These are phyloP conservation scores for Amaurobius ferox DNA, from an alignment of 2,888 invertebrate species.

Conservation along the genomic window DNA sequence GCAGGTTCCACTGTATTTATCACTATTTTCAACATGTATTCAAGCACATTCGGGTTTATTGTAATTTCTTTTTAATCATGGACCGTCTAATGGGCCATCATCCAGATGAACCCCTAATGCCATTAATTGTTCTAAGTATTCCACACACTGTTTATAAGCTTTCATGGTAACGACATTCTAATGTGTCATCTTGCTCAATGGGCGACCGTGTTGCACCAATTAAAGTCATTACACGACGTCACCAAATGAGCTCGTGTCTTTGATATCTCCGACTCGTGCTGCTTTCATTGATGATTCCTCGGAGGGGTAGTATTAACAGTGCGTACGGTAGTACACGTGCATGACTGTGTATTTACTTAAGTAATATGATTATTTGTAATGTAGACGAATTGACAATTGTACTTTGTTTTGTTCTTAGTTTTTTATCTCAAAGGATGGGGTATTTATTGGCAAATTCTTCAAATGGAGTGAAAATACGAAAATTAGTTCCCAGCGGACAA, in stretches of 20 bases:
- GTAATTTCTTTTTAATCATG: constrained; percentile 16
- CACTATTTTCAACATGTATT: too few relatives aligned
- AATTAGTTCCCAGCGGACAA: too few relatives aligned
- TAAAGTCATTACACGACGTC: constrained; percentile 68
- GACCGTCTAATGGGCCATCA: neutral
- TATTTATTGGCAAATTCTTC: too few relatives aligned
- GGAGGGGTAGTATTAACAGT: neutral
- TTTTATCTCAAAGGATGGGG: too few relatives aligned
- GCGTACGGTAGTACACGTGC: neutral
- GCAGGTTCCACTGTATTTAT: too few relatives aligned
- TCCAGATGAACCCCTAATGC: neutral
- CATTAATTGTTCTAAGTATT: constrained; percentile 7
- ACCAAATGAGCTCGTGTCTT: constrained; percentile 66
- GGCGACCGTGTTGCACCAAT: constrained; percentile 56
- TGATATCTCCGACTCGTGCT: constrained; percentile 56
- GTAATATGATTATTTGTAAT: too few relatives aligned
- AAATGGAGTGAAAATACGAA: too few relatives aligned
- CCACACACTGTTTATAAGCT: neutral
- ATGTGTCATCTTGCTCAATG: constrained; percentile 50
- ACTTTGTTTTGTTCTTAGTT: too few relatives aligned
- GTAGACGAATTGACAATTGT: too few relatives aligned
- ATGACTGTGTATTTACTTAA: too few relatives aligned
- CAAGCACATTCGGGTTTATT: constrained; percentile 12
- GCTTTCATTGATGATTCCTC: constrained; percentile 20
- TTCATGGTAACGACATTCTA: constrained; percentile 25